Conservation (phyloP, 2,888 invertebrate genomes). For the Luperina nickerlii region DNA sequence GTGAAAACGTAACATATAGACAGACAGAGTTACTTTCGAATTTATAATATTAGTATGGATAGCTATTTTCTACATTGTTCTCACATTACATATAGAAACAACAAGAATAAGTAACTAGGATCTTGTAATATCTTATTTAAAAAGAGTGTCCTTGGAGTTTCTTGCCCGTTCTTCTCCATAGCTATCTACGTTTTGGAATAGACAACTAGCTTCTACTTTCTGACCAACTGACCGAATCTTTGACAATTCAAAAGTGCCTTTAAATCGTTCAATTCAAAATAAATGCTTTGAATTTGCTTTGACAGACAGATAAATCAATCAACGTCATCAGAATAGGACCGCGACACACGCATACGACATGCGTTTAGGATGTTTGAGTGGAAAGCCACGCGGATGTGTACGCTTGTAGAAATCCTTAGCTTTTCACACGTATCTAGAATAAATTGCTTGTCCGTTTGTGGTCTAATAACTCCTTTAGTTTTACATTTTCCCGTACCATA, state of each 20-base stretch:
- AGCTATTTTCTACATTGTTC: too few species aligned
- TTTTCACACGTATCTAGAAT: constrained; percentile 62
- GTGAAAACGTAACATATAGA: too few species aligned
- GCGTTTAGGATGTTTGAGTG: constrained; percentile 61
- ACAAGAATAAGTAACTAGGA: too few species aligned
- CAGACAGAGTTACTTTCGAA: too few species aligned
- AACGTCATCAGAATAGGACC: constrained; percentile 51
- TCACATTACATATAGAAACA: too few species aligned
- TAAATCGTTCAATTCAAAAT: too few species aligned
- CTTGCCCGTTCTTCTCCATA: neutral
- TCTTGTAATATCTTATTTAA: too few species aligned
- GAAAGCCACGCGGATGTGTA: constrained; percentile 64
- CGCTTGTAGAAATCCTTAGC: constrained; percentile 64
- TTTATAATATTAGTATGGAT: too few species aligned
- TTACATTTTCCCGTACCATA: constrained; percentile 11
- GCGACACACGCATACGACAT: constrained; percentile 27
- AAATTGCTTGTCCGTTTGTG: constrained; percentile 44
- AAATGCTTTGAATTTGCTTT: neutral
- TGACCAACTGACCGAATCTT: neutral
- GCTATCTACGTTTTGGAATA: neutral
- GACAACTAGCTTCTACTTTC: neutral
- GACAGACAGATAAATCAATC: constrained; percentile 1
- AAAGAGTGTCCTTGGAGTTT: neutral
- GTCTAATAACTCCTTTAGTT: constrained; percentile 48
- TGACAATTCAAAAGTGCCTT: too few species aligned